Conservation (phyloP, 1,140 invertebrate species). For the Vollenhovia emeryi region DNA sequence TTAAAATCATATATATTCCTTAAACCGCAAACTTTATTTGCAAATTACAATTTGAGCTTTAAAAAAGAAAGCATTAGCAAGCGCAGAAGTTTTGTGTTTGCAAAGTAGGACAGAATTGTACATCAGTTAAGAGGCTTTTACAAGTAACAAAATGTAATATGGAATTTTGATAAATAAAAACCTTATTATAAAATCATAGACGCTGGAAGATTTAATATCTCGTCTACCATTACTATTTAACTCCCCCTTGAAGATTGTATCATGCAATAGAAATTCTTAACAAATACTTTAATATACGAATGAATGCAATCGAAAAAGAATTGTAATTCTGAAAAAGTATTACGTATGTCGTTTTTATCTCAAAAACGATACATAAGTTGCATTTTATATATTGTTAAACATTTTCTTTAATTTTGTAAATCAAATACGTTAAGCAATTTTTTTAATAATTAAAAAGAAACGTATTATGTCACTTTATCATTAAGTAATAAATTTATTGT, state of each 20-base stretch:
- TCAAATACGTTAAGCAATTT: background rate
- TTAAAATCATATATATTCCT: too few species aligned
- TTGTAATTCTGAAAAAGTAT: background rate
- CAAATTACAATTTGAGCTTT: background rate
- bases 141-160: conserved; percentile 5
- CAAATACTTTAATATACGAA: background rate
- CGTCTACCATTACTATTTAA: conserved; percentile 1
- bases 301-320: background rate
- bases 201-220: conserved; percentile 6
- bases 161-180: background rate
- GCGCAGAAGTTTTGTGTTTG: background rate
- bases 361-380: background rate
- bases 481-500: background rate
- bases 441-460: background rate
- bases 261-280: conserved; percentile 10
- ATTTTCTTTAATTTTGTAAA: background rate
- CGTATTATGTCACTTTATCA: too few species aligned
- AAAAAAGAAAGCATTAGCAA: background rate
- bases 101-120: background rate
- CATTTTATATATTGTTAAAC: background rate
- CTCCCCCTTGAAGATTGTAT: background rate
- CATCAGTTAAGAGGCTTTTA: background rate
- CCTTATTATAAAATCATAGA: background rate
- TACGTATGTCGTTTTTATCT: background rate
- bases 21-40: background rate